A percentile compares a stretch with the other conserved stretches of the same genome.
phyloP scores from a whole-genome alignment of 2,888 invertebrate genomes.

The Pyrgus malvae region DNA sequence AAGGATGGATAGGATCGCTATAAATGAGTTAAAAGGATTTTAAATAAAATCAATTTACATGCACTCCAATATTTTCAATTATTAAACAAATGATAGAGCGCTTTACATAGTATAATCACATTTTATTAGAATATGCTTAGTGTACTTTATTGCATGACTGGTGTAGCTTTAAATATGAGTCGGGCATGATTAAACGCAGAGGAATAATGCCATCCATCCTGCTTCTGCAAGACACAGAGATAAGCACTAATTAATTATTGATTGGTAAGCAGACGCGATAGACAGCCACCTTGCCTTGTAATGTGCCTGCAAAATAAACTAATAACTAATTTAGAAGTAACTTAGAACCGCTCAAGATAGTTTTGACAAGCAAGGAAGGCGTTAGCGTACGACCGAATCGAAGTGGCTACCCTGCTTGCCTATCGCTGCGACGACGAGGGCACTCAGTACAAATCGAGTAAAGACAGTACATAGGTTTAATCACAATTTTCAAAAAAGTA shows the following conservation, averaged over 20 bases:
- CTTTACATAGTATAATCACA: constrained; percentile 47
- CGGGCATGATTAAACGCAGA: no score
- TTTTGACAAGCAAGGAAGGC: neutral
- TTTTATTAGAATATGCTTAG: constrained; percentile 51
- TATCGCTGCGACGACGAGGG: constrained; percentile 11
- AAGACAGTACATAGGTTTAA: constrained; percentile 56
- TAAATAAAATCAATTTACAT: neutral
- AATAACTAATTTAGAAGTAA: constrained; percentile 11
- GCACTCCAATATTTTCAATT: constrained; percentile 13
- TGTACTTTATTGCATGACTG: constrained; percentile 44
- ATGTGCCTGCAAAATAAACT: constrained; percentile 10
- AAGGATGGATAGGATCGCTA: neutral
- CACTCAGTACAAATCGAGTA: constrained; percentile 37
- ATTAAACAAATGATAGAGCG: constrained; percentile 35
- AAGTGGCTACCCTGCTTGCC: neutral
- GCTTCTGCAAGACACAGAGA: no score
- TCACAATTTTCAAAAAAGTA: constrained; percentile 61
- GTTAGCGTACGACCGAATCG: neutral
- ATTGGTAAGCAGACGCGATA: neutral
- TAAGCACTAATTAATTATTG: no score
- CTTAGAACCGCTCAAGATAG: neutral
- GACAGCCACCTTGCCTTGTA: constrained; percentile 3
- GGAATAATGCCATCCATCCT: no score
- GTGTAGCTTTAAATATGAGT: no score
- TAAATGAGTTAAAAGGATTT: neutral